Evolutionary conservation across 2,113 vertebrate species (phyloP).

Genomic region (Rutilus rutilus): DNA sequence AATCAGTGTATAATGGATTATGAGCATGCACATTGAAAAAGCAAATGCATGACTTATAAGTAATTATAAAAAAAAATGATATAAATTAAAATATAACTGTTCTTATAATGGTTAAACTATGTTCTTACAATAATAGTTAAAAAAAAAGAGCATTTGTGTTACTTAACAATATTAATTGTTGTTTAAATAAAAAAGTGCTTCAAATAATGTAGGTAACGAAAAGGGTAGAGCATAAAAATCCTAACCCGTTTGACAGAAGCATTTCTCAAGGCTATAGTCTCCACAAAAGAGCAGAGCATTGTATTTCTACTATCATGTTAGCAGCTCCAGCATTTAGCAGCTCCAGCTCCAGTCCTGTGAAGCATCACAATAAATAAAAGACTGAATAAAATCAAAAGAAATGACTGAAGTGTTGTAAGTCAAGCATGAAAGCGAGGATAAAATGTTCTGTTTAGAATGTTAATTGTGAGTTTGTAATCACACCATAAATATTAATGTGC

Average conservation of each 20-base stretch:
- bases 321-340: not conserved
- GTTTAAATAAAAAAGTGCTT: not conserved
- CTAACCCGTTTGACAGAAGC: not conserved
- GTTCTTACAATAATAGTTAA: too few species aligned
- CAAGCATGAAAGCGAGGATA: constrained; percentile 53
- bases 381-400: constrained; percentile 46
- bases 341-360: not conserved
- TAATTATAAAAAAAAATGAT: too few species aligned
- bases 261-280: not conserved
- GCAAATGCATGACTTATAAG: too few species aligned
- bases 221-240: not conserved
- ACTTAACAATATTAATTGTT: not conserved
- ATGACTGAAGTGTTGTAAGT: constrained; percentile 46
- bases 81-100: too few species aligned
- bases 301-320: not conserved
- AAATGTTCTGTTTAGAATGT: constrained; percentile 53
- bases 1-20: too few species aligned
- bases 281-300: not conserved
- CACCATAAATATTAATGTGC: constrained; percentile 58
- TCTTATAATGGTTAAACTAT: too few species aligned
- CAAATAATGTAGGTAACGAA: not conserved
- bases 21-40: too few species aligned
- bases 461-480: constrained; percentile 58
- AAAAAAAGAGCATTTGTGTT: not conserved
- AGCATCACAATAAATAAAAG: constrained; percentile 22